Percentiles rank a stretch among this genome's conserved stretches.
Conservation (phyloP, 2,113 vertebrate species). For the Vicugna pacos region DNA sequence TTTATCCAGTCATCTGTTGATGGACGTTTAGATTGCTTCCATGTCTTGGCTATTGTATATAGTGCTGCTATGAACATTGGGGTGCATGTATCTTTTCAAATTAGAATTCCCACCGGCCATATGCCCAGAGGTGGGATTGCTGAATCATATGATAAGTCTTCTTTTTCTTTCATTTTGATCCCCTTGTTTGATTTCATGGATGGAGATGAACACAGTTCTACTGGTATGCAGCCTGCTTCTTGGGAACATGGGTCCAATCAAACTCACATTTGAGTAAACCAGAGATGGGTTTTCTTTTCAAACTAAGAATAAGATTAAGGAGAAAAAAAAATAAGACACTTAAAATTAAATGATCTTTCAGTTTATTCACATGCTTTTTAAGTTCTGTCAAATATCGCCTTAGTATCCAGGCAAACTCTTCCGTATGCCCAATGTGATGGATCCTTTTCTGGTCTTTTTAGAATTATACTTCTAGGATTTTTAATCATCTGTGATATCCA, state of each 20-base stretch:
- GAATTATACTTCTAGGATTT: neutral
- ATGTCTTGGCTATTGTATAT: too few species aligned
- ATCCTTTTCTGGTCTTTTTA: neutral
- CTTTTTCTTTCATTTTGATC: neutral
- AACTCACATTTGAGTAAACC: conserved; percentile 13
- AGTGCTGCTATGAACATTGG: too few species aligned
- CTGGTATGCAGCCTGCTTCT: neutral
- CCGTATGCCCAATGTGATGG: neutral
- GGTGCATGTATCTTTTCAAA: too few species aligned
- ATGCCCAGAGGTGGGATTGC: too few species aligned
- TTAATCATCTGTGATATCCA: neutral
- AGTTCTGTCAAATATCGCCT: neutral
- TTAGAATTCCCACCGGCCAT: too few species aligned
- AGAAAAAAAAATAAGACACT: conserved; percentile 40
- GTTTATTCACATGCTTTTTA: conserved; percentile 8
- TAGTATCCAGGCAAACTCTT: neutral
- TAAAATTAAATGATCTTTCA: conserved; percentile 44
- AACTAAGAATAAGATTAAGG: conserved; percentile 54
- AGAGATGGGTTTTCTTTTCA: conserved; percentile 57
- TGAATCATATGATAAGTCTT: too few species aligned
- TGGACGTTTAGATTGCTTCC: too few species aligned
- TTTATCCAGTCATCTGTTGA: too few species aligned
- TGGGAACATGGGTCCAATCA: conserved; percentile 30
- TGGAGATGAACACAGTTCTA: conserved; percentile 26
- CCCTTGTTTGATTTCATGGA: conserved; percentile 42